A percentile compares a stretch with the other conserved stretches of the same genome.
Conservation (phyloP, 2,888 invertebrate genomes). For the Germaria angustata region DNA sequence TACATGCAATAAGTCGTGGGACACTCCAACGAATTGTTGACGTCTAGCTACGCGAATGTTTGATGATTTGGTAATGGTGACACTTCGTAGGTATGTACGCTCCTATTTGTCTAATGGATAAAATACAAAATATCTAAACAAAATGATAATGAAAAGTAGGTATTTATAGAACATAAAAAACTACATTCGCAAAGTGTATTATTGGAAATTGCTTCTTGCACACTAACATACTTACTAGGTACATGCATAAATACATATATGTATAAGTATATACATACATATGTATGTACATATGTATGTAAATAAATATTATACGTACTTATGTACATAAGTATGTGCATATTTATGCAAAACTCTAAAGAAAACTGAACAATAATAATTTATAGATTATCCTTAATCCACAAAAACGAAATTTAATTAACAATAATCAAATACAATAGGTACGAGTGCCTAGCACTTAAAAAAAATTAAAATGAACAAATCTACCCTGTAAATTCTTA, state of each 20-base stretch:
- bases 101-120: neutral
- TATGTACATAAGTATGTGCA: neutral
- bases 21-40: slow-evolving; percentile 11
- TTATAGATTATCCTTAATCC: neutral
- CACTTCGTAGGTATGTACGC: neutral
- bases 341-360: neutral
- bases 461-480: neutral
- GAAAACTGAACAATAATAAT: neutral
- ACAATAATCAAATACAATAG: neutral
- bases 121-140: slow-evolving; percentile 4
- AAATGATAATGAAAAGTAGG: slow-evolving; percentile 10
- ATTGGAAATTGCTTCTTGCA: neutral
- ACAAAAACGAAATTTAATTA: neutral
- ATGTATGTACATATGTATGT: neutral
- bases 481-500: slow-evolving; percentile 17
- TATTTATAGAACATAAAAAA: neutral
- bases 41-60: neutral
- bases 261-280: too few species aligned
- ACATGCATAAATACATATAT: neutral
- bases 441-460: too few species aligned
- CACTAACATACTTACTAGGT: neutral
- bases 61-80: slow-evolving; percentile 28
- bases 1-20: neutral
- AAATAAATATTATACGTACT: neutral
- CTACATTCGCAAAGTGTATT: slow-evolving; percentile 13